Evolutionary conservation across 2,888 invertebrate genomes (phyloP).

Genomic region (Acanthosepion pharaonis): DNA sequence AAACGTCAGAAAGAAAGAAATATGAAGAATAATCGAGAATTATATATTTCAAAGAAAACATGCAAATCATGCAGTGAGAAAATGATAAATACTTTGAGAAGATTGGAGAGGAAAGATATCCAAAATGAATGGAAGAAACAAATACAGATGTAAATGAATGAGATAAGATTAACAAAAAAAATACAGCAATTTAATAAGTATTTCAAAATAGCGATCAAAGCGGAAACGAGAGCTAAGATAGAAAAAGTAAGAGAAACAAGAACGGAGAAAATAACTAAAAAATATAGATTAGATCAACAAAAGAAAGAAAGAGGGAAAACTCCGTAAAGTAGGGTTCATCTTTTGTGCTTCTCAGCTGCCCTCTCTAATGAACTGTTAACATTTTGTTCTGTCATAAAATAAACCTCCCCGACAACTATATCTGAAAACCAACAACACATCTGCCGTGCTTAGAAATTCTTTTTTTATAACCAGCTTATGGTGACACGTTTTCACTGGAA

Average conservation of each 20-base stretch:
- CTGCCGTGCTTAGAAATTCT: neutral
- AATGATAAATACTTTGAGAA: neutral
- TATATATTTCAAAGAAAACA: neutral
- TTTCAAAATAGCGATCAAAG: neutral
- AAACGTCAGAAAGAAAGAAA: neutral
- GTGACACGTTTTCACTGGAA: conserved; percentile 20
- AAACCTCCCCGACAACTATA: neutral
- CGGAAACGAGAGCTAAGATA: neutral
- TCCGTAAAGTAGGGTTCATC: neutral
- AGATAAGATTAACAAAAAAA: neutral
- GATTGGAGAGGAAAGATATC: neutral
- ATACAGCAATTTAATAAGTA: neutral
- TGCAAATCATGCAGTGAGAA: neutral
- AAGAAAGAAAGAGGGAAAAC: neutral
- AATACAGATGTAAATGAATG: neutral
- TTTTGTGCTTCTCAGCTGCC: neutral
- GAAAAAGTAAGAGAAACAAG: neutral
- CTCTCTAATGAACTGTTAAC: neutral
- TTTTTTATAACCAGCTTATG: neutral
- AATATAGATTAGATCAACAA: no score
- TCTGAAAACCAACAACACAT: neutral
- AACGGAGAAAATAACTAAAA: neutral
- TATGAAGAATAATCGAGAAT: neutral
- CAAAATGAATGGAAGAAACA: neutral
- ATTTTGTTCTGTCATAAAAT: conserved; percentile 20